phyloP scores from a whole-genome alignment of 2,113 vertebrate genomes.

The Oreochromis tanganicae region DNA sequence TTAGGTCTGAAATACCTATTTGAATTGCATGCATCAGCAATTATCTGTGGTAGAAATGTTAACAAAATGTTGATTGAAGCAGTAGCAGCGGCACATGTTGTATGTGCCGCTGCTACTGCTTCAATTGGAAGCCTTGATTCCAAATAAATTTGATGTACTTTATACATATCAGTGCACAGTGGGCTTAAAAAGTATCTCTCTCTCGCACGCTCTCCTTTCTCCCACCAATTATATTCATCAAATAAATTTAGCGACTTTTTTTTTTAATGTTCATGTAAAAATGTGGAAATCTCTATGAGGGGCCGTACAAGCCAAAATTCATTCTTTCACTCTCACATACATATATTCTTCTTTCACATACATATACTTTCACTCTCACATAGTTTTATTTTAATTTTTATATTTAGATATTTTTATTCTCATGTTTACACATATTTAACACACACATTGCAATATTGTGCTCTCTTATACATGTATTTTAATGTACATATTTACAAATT shows the following conservation, averaged over 20 bases:
- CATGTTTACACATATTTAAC: no score
- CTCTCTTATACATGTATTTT: no score
- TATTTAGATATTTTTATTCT: no score
- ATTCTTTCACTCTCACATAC: no score
- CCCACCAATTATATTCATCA: neutral
- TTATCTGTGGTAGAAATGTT: neutral
- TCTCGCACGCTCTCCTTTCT: fast-evolving
- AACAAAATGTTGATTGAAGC: neutral
- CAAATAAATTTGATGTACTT: neutral
- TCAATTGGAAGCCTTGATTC: neutral
- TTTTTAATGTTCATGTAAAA: neutral
- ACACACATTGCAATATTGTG: no score
- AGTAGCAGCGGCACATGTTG: neutral
- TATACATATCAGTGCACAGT: neutral
- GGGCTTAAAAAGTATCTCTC: neutral
- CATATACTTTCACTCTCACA: no score
- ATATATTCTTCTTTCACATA: no score
- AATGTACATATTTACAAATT: no score
- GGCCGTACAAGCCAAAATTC: no score
- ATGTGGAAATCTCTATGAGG: neutral
- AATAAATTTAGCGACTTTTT: neutral
- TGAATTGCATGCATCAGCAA: neutral
- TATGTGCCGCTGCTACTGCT: no score
- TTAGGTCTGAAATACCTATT: neutral
- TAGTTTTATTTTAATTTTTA: no score